Conservation (phyloP, 2,113 vertebrate genomes). For the Herpailurus yagouaroundi region DNA sequence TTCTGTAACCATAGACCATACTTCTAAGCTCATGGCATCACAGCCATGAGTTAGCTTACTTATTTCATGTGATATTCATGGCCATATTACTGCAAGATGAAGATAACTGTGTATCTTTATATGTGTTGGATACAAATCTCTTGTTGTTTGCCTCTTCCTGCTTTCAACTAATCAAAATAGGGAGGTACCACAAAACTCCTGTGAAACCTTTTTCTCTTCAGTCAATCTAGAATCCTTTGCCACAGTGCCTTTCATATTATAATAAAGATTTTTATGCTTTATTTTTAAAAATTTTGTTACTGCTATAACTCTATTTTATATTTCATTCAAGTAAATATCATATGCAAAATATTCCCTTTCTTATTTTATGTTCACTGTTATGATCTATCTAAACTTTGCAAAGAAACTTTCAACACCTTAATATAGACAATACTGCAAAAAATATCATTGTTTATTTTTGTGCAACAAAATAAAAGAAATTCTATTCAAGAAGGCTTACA, state of each 20-base stretch:
- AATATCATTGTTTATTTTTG: not conserved
- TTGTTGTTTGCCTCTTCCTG: not conserved
- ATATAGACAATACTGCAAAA: not conserved
- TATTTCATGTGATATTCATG: not conserved
- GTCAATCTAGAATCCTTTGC: not conserved
- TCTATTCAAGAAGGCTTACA: not conserved
- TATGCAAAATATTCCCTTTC: not conserved
- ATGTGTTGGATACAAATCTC: not conserved
- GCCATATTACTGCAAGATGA: not conserved
- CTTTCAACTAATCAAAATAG: not conserved
- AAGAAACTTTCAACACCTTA: conserved; percentile 4
- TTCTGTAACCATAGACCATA: not conserved
- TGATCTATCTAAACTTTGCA: not conserved
- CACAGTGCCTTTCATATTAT: not conserved
- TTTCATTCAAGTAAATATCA: not conserved
- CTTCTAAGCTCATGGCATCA: not conserved
- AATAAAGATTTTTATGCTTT: not conserved
- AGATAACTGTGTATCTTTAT: not conserved
- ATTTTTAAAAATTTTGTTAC: not conserved
- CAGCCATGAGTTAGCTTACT: not conserved
- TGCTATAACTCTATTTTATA: not conserved
- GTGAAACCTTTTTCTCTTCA: not conserved
- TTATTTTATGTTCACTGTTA: not conserved
- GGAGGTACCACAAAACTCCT: not conserved
- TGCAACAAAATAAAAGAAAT: not conserved